Conservation (phyloP, 2,113 vertebrate species). For the Miniopterus natalensis region DNA sequence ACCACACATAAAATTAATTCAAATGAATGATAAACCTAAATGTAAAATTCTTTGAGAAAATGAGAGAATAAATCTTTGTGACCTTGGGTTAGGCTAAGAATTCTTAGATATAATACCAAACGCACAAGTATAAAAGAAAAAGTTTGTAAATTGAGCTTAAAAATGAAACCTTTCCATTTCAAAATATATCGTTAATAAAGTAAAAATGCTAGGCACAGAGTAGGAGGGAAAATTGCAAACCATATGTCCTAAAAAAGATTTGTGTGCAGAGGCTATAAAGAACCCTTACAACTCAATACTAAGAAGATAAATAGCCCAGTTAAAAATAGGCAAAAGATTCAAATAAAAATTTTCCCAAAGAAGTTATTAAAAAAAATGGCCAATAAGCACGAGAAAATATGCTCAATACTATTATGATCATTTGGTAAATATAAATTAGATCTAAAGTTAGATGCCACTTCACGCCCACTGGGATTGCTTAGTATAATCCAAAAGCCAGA, state of each 20-base stretch:
- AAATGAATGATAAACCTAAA: background rate
- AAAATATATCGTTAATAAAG: background rate
- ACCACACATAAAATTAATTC: background rate
- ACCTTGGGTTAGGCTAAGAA: background rate
- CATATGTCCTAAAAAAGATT: background rate
- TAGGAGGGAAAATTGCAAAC: background rate
- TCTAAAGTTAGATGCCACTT: too few relatives aligned
- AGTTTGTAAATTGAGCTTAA: background rate
- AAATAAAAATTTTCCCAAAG: background rate
- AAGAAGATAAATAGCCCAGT: background rate
- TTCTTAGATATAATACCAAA: background rate
- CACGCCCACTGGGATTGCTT: background rate
- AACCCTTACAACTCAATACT: background rate
- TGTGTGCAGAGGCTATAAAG: background rate
- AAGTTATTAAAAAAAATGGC: background rate
- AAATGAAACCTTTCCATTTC: background rate
- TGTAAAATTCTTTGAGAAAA: background rate
- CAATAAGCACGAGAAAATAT: background rate
- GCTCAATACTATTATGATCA: background rate
- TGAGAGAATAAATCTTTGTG: background rate
- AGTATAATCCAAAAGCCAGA: background rate
- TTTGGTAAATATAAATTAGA: background rate
- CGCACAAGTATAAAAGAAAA: background rate
- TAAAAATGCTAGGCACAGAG: background rate
- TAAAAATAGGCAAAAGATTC: slow-evolving; percentile 13